Evolutionary conservation across 2,113 vertebrate species (phyloP).

Genomic region (Xenotilapia longispinis): DNA sequence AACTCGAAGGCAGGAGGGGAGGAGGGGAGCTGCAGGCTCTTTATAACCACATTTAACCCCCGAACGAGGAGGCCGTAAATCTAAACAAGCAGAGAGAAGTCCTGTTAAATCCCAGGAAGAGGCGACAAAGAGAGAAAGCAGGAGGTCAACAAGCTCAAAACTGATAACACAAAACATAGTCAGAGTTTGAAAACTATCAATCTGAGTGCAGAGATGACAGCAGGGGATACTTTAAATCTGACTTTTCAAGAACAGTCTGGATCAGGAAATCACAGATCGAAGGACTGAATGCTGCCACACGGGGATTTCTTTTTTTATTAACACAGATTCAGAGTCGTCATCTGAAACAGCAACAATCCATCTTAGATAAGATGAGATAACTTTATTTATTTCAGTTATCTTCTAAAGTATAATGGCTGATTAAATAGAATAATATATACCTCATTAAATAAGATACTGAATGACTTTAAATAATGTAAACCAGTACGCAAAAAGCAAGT

Average conservation of each 20-base stretch:
- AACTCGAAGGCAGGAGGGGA: neutral
- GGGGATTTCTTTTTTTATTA: neutral
- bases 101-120: neutral
- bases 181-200: neutral
- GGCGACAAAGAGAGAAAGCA: neutral
- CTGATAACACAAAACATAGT: neutral
- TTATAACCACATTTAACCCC: slow-evolving; percentile 21
- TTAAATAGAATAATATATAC: neutral
- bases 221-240: neutral
- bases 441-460: neutral
- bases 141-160: neutral
- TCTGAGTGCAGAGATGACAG: neutral
- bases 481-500: neutral
- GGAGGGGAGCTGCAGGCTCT: neutral
- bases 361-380: no score
- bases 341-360: neutral
- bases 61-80: neutral
- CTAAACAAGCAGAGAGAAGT: neutral
- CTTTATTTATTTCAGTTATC: neutral
- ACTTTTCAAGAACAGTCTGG: neutral
- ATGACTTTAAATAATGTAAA: neutral
- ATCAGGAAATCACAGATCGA: neutral
- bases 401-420: neutral
- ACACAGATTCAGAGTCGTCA: neutral
- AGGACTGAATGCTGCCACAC: neutral